Conservation (phyloP, 2,888 invertebrate species). For the Cyrtodaria siliqua region DNA sequence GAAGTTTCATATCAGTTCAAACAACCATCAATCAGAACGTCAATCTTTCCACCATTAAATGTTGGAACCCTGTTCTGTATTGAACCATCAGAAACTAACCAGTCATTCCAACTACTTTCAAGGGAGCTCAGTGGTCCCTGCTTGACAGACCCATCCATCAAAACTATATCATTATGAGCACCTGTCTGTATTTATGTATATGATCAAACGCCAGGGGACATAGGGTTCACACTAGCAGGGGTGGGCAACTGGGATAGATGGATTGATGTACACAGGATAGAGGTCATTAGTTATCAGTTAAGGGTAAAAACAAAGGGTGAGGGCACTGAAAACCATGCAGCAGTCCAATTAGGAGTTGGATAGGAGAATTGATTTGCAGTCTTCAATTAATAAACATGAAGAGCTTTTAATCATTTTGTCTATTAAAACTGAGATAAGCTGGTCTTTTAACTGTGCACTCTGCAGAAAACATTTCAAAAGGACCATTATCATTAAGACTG, state of each 20-base stretch:
- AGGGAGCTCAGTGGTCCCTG: constrained; percentile 4
- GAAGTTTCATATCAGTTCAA: too few relatives aligned
- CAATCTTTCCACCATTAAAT: too few relatives aligned
- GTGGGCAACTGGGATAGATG: too few relatives aligned
- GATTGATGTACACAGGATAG: too few relatives aligned
- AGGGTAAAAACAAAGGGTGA: too few relatives aligned
- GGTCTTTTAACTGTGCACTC: background rate
- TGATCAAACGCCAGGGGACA: background rate
- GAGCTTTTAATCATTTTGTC: background rate
- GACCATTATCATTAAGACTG: constrained; percentile 37
- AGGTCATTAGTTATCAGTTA: too few relatives aligned
- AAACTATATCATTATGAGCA: background rate
- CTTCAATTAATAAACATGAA: background rate
- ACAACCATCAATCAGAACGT: too few relatives aligned
- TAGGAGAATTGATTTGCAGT: background rate
- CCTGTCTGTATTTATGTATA: constrained; percentile 5
- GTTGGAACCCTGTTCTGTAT: too few relatives aligned
- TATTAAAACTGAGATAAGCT: background rate
- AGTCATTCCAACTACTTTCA: too few relatives aligned
- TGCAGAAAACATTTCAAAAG: constrained; percentile 20
- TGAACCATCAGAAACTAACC: too few relatives aligned
- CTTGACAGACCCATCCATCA: background rate
- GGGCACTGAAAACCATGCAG: background rate
- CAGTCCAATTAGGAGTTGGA: background rate
- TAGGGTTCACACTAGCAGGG: constrained; percentile 2